Percentiles rank a stretch among this genome's conserved stretches.
Conservation (phyloP, 2,113 vertebrate species). For the Notothenia coriiceps region DNA sequence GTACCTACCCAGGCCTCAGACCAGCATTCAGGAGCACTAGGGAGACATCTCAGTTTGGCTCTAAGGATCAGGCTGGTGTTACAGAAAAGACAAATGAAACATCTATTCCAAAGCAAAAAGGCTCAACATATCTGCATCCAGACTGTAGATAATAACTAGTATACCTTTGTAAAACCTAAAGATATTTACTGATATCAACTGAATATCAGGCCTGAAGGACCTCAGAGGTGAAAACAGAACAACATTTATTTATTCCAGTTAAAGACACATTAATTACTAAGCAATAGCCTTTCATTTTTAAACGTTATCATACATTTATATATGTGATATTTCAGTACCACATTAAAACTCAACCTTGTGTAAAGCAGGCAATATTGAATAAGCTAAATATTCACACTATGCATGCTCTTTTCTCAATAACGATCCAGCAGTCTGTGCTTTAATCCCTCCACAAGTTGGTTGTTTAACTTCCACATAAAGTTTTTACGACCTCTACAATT, state of each 20-base stretch:
- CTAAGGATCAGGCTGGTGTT: conserved; percentile 4
- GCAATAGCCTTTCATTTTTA: background rate
- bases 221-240: background rate
- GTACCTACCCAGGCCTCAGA: background rate
- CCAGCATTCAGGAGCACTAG: background rate
- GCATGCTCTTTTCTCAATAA: conserved; percentile 13
- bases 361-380: conserved; percentile 15
- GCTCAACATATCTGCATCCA: background rate
- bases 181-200: background rate
- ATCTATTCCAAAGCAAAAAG: conserved; percentile 15
- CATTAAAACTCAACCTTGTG: conserved; percentile 1
- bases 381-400: background rate
- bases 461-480: conserved; percentile 53
- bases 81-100: conserved; percentile 8
- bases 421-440: conserved; percentile 35
- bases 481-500: conserved; percentile 37
- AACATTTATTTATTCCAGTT: background rate
- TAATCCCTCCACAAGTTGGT: conserved; percentile 40
- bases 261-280: background rate
- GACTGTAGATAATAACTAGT: background rate
- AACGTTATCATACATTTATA: background rate
- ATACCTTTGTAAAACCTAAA: background rate
- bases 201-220: too few relatives aligned
- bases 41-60: conserved; percentile 8
- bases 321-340: background rate